Percentiles rank a stretch among this genome's conserved stretches.
Conservation (phyloP, 2,113 vertebrate species). For the Hippolais icterina region DNA sequence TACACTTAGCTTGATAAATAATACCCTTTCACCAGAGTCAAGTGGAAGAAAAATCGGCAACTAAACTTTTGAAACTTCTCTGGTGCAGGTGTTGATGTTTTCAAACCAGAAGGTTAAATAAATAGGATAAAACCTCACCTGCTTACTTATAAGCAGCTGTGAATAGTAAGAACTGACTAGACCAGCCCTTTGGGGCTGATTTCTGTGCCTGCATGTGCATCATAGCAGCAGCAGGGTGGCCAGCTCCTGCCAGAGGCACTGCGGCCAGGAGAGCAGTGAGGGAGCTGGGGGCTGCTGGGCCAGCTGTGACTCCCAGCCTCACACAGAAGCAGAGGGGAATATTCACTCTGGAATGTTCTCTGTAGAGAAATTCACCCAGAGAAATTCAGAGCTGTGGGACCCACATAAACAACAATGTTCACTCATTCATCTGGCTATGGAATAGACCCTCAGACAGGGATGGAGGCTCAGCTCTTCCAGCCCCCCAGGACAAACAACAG, state of each 20-base stretch:
- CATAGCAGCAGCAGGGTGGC: fast-evolving
- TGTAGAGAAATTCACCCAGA: not conserved
- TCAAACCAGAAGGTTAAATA: not conserved
- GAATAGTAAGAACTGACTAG: not conserved
- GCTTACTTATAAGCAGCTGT: not conserved
- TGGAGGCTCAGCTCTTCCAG: not conserved
- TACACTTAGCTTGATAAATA: slow-evolving; percentile 71
- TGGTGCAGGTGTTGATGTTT: not conserved
- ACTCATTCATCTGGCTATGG: not conserved
- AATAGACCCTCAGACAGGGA: not conserved
- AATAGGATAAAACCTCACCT: not conserved
- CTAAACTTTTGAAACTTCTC: slow-evolving; percentile 34
- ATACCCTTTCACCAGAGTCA: slow-evolving; percentile 59
- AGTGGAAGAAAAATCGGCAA: slow-evolving; percentile 41
- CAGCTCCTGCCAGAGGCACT: not conserved
- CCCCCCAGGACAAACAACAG: not conserved
- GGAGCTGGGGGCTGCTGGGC: not conserved
- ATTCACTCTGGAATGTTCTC: not conserved
- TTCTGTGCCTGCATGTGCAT: not conserved
- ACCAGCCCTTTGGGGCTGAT: not conserved
- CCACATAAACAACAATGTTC: fast-evolving
- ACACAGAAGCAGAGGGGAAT: not conserved
- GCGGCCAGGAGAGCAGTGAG: not conserved
- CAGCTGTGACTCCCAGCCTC: not conserved
- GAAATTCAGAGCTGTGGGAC: not conserved